Evolutionary conservation across 2,888 invertebrate species (phyloP).

Genomic region (Brenthis hecate): DNA sequence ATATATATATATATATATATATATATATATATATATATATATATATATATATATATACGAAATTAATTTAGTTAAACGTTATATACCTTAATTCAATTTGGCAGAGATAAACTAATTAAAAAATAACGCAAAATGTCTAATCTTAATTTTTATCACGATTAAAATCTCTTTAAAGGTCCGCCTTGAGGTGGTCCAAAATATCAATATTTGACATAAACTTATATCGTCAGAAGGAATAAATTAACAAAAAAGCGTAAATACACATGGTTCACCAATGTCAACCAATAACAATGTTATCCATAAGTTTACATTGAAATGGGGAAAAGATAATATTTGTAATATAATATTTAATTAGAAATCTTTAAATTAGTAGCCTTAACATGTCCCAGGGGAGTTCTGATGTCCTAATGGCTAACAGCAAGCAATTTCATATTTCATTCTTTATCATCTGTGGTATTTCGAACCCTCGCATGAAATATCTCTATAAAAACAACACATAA

Average conservation of each 20-base stretch:
- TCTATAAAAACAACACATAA: slow-evolving; percentile 20
- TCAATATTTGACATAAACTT: background rate
- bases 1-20: too few species aligned
- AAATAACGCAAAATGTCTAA: background rate
- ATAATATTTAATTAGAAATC: background rate
- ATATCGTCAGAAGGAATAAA: too few species aligned
- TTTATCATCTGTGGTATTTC: background rate
- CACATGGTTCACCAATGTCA: too few species aligned
- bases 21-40: too few species aligned
- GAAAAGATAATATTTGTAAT: too few species aligned
- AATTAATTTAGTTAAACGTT: background rate
- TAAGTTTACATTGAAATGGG: too few species aligned
- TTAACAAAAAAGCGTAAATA: too few species aligned
- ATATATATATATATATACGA: too few species aligned
- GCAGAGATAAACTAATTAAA: background rate
- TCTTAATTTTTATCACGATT: slow-evolving; percentile 17
- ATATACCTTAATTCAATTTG: slow-evolving; percentile 10
- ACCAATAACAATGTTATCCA: too few species aligned
- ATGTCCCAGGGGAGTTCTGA: background rate
- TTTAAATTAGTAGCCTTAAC: background rate
- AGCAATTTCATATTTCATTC: slow-evolving; percentile 4
- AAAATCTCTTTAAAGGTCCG: background rate
- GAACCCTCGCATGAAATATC: slow-evolving; percentile 5
- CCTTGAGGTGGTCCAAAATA: background rate
- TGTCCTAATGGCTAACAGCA: background rate